phyloP scores from a whole-genome alignment of 1,140 invertebrate species.

The Diorhabda sublineata region DNA sequence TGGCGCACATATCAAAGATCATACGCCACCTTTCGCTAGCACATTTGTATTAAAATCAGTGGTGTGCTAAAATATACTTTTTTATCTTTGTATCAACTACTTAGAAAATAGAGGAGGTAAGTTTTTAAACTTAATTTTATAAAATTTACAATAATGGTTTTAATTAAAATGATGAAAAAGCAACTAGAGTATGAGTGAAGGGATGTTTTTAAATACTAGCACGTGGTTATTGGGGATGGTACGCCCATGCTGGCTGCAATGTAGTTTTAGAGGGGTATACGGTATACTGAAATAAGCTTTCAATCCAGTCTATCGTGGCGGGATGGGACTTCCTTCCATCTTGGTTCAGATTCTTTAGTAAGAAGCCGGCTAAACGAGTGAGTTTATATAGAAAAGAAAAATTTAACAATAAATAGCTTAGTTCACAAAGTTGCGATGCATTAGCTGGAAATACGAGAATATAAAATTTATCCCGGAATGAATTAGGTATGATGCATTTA shows the following conservation, averaged over 20 bases:
- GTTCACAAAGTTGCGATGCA: slow-evolving; percentile 35
- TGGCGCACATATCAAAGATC: background rate
- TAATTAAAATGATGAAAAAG: background rate
- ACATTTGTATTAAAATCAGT: slow-evolving; percentile 18
- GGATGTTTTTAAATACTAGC: slow-evolving; percentile 4
- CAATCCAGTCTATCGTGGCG: slow-evolving; percentile 47
- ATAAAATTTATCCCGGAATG: slow-evolving; percentile 41
- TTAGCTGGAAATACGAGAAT: slow-evolving; percentile 31
- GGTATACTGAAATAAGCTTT: slow-evolving; percentile 46
- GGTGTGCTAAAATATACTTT: slow-evolving; percentile 10
- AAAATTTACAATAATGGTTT: background rate
- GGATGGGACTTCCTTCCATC: slow-evolving; percentile 49
- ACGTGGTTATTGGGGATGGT: slow-evolving; percentile 10
- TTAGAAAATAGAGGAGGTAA: background rate
- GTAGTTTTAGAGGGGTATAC: slow-evolving; percentile 48
- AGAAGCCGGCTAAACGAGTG: slow-evolving; percentile 45
- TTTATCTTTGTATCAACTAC: background rate
- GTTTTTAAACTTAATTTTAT: slow-evolving; percentile 2
- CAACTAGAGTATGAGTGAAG: too few species aligned
- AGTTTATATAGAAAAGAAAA: slow-evolving; percentile 29
- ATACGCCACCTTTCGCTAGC: slow-evolving; percentile 6
- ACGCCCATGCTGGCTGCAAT: slow-evolving; percentile 45
- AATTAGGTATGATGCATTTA: slow-evolving; percentile 48
- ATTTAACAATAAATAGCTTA: slow-evolving; percentile 29
- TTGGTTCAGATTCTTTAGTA: slow-evolving; percentile 46